Conservation (phyloP, 2,888 invertebrate species). For the Melolontha melolontha region DNA sequence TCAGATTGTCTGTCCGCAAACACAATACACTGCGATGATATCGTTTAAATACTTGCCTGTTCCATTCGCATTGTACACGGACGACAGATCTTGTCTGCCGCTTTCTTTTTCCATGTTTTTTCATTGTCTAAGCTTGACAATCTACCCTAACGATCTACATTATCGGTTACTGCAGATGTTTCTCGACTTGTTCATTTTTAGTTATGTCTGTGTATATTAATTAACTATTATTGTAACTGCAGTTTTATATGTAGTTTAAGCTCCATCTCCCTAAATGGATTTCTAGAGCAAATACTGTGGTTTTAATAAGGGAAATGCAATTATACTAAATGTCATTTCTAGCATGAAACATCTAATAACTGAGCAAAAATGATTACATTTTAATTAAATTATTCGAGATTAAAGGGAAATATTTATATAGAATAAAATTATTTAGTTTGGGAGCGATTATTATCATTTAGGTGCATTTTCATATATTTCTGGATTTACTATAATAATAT, state of each 20-base stretch:
- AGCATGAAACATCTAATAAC: neutral
- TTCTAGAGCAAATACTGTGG: slow-evolving; percentile 1
- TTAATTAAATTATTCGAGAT: no score
- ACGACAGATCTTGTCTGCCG: slow-evolving; percentile 37
- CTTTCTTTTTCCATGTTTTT: slow-evolving; percentile 38
- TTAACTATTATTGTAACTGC: slow-evolving; percentile 26
- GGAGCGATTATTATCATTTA: no score
- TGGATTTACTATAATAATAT: no score
- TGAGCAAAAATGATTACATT: neutral
- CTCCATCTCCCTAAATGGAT: neutral
- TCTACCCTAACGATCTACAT: slow-evolving; percentile 43
- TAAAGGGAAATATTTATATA: no score
- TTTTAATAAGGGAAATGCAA: neutral
- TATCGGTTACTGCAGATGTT: slow-evolving; percentile 47
- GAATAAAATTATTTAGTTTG: no score
- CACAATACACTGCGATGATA: slow-evolving; percentile 54
- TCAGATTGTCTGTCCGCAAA: slow-evolving; percentile 55
- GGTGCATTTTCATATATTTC: no score
- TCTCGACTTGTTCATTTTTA: slow-evolving; percentile 45
- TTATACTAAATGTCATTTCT: neutral
- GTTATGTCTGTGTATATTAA: slow-evolving; percentile 47
- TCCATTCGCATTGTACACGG: slow-evolving; percentile 43
- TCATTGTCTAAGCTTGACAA: slow-evolving; percentile 43
- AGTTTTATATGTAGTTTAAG: slow-evolving; percentile 19
- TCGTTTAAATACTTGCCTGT: slow-evolving; percentile 53